These are phyloP conservation scores for Pammene fasciana DNA, from an alignment of 2,888 invertebrate species.

Conservation along the genomic window DNA sequence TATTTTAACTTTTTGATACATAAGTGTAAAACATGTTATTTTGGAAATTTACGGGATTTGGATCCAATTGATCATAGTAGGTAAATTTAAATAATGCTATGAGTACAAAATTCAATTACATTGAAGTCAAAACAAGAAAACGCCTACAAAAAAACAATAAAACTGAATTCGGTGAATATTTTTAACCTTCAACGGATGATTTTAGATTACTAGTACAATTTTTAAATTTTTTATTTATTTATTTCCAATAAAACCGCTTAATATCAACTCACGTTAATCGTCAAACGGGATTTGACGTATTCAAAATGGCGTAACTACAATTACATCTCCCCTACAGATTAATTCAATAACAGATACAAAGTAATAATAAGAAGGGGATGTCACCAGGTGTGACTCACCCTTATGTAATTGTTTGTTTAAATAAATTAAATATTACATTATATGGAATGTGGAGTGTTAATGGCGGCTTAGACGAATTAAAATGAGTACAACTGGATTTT, in stretches of 20 bases:
- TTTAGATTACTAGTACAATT: neutral
- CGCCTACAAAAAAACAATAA: too few relatives aligned
- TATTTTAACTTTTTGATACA: too few relatives aligned
- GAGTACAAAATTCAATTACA: too few relatives aligned
- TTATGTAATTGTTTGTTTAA: slow-evolving; percentile 59
- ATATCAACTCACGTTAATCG: slow-evolving; percentile 33
- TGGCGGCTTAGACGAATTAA: slow-evolving; percentile 3
- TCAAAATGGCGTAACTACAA: slow-evolving; percentile 81
- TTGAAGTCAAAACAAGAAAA: too few relatives aligned
- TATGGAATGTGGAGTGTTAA: slow-evolving; percentile 19
- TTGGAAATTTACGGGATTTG: too few relatives aligned
- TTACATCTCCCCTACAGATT: slow-evolving; percentile 69
- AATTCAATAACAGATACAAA: slow-evolving; percentile 83
- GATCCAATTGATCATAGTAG: too few relatives aligned
- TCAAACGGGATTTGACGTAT: slow-evolving; percentile 69
- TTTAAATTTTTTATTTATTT: slow-evolving; percentile 15
- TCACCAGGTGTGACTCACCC: slow-evolving; percentile 77
- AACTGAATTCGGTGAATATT: neutral
- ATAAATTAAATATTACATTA: slow-evolving; percentile 31
- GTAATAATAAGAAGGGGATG: slow-evolving; percentile 77
- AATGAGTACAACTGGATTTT: neutral
- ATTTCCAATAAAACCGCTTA: slow-evolving; percentile 36
- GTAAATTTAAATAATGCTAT: too few relatives aligned
- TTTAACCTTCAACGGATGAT: neutral
- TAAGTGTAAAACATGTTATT: too few relatives aligned